Conservation (phyloP, 2,888 invertebrate genomes). For the Bursaphelenchus okinawaensis region DNA sequence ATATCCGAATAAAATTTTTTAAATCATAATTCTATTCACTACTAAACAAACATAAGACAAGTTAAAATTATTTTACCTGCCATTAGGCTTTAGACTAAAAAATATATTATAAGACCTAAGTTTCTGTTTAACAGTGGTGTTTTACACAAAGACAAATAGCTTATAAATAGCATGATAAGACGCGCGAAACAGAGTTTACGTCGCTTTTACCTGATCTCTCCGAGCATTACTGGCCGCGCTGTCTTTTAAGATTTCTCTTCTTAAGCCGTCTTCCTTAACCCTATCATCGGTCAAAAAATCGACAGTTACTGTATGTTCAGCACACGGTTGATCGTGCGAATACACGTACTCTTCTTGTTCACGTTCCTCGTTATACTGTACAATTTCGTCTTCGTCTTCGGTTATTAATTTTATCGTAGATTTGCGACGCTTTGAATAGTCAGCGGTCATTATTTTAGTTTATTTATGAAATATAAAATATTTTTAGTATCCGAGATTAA, state of each 20-base stretch:
- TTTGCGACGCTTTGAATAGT: not conserved
- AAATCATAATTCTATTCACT: no score
- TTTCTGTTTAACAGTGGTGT: no score
- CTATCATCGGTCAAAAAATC: slow-evolving; percentile 54
- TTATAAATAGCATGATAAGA: not conserved
- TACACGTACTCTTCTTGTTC: slow-evolving; percentile 34
- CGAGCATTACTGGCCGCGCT: not conserved
- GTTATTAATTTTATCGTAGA: not conserved
- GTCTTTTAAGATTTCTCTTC: not conserved
- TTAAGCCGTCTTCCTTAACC: slow-evolving; percentile 12
- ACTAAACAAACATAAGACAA: no score
- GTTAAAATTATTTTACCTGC: no score
- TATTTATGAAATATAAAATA: no score
- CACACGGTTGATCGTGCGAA: slow-evolving; percentile 28
- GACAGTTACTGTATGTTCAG: slow-evolving; percentile 52
- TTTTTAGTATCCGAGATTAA: no score
- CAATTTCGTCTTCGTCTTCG: slow-evolving; percentile 1
- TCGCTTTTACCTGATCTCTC: slow-evolving; percentile 1
- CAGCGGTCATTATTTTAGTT: not conserved
- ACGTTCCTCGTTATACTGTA: slow-evolving; percentile 27
- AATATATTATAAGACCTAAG: no score
- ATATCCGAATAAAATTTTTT: no score
- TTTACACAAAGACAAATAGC: slow-evolving; percentile 3
- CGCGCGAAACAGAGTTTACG: slow-evolving; percentile 3
- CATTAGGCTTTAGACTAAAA: no score